Percentiles rank a stretch among this genome's conserved stretches.
Conservation (phyloP, 1,140 invertebrate species). For the Bactericera cockerelli region DNA sequence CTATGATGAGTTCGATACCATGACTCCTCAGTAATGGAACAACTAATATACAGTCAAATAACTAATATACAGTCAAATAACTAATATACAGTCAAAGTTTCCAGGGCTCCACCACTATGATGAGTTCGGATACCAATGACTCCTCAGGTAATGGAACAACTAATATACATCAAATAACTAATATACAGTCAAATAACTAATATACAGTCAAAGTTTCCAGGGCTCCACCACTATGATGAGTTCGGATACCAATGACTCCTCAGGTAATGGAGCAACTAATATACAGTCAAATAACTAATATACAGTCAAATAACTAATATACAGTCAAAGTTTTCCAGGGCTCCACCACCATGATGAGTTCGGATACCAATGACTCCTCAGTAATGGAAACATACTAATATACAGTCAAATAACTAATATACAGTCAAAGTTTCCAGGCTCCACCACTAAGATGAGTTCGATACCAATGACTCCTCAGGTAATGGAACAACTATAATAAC, state of each 20-base stretch:
- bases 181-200: constrained; percentile 35
- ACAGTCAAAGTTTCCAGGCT: constrained; percentile 8
- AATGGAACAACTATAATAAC: too few relatives aligned
- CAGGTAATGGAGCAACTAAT: too few relatives aligned
- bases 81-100: constrained; percentile 12
- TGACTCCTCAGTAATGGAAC: constrained; percentile 47
- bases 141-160: too few relatives aligned
- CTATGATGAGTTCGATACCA: constrained; percentile 1
- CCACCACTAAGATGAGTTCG: neutral
- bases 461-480: constrained; percentile 39
- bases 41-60: too few relatives aligned
- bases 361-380: constrained; percentile 31
- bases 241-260: neutral
- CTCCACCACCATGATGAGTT: neutral
- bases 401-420: constrained; percentile 29
- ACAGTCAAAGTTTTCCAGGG: constrained; percentile 10
- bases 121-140: neutral
- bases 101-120: neutral
- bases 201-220: constrained; percentile 10
- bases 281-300: constrained; percentile 70
- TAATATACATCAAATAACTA: constrained; percentile 68
- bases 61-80: constrained; percentile 42
- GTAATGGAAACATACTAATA: constrained; percentile 69
- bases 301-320: constrained; percentile 29
- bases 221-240: neutral